These are phyloP conservation scores for Drosophila equinoxialis DNA, from an alignment of 1,140 invertebrate species.

Conservation along the genomic window DNA sequence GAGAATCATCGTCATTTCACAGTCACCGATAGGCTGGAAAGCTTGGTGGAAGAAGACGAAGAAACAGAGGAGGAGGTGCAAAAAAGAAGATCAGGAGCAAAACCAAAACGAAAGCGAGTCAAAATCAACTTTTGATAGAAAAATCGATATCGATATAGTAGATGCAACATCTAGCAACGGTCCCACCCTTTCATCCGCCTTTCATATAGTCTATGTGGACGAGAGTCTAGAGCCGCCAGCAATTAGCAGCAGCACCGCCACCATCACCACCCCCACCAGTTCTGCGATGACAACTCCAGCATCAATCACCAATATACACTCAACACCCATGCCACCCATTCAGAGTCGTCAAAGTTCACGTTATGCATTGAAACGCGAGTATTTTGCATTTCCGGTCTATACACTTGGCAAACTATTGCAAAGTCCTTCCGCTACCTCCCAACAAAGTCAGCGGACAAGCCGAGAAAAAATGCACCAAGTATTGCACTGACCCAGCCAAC, in stretches of 20 bases:
- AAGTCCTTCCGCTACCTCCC: not conserved
- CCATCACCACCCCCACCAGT: not conserved
- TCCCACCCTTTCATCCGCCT: conserved; percentile 8
- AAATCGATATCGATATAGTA: conserved; percentile 23
- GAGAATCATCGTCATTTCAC: conserved; percentile 47
- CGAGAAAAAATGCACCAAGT: conserved; percentile 27
- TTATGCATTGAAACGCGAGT: conserved; percentile 58
- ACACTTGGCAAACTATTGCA: conserved; percentile 68
- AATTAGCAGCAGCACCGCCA: no score
- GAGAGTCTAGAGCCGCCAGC: conserved; percentile 60
- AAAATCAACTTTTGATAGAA: not conserved
- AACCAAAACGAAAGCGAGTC: no score
- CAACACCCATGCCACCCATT: not conserved
- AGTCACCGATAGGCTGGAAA: conserved; percentile 12
- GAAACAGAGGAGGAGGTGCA: not conserved
- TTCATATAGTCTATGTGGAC: conserved; percentile 68
- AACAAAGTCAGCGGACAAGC: not conserved
- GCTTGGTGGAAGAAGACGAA: not conserved
- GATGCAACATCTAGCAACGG: conserved; percentile 5
- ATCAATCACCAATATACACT: not conserved
- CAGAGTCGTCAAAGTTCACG: conserved; percentile 59
- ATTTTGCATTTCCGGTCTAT: conserved; percentile 72
- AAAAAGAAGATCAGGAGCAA: not conserved
- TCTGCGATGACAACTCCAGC: conserved; percentile 18
- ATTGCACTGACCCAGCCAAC: not conserved